Base-by-base conservation (phyloP, 64 coral and sea anemone species). In the Hydrozoanthus tunicans region DNA sequence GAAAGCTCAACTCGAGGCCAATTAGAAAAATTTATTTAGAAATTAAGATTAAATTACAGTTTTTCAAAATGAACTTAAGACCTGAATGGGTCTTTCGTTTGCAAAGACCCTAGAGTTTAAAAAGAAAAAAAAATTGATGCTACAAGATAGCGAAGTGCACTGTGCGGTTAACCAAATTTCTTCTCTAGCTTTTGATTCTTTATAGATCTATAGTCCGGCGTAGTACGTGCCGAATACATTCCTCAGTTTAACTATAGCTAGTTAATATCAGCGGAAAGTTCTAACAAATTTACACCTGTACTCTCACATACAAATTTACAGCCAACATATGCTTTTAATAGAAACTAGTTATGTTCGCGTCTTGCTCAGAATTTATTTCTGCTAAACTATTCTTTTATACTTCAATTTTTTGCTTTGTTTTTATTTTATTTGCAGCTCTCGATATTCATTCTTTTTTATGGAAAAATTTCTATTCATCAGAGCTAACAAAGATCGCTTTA, bases 271-370 rank as follows among this genome's bases (percentile, higher is more conserved):
- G 10, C 4, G 64, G 13, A 14, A 11, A 66, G 0, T 66, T 66
- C 0, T 13, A 11, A 66, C 9, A 88, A 86, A 88, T 51, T 59
- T 73, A 73, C 84, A 88, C 70, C 84, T 88, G 84, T 56, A 24
- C 84, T 88, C 61, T 88, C 54, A 73, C 84, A 74, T 15, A 76
- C 72, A 75, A 73, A 59, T 88, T 88, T 88, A 23, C 51, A 74
- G 60, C 54, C 25, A 57, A 26, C 80, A 65, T n/a, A n/a, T n/a
- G 32, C 53, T 59, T 74, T 26, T 60, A 70, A 88, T 74, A 74
- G 24, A 88, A 88, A 72, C 70, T 75, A 55, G 56, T 73, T 74
- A 70, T 15, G 73, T 75, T 88, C 84, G 56, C 68, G 17, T 73
- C 56, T 74, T 58, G 14, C 14, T 88, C 56, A 58, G 69, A 88